Conservation (phyloP, 2,113 vertebrate genomes). For the Pungitius pungitius region DNA sequence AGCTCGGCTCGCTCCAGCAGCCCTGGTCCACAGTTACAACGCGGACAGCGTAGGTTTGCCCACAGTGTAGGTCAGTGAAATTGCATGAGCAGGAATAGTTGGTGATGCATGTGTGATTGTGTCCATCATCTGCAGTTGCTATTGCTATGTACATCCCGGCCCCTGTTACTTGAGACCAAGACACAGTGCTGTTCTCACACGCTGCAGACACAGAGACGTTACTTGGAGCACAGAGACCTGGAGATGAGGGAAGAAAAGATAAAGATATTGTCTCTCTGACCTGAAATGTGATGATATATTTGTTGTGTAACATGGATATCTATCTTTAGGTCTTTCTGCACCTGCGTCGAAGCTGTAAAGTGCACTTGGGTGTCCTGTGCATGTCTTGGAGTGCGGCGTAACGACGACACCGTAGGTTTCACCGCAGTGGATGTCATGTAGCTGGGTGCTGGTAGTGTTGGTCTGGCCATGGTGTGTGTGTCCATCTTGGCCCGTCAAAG, state of each 20-base stretch:
- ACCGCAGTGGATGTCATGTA: conserved; percentile 67
- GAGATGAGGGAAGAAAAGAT: not conserved
- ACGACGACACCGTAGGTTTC: conserved; percentile 66
- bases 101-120: conserved; percentile 63
- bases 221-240: conserved; percentile 68
- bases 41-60: conserved; percentile 60
- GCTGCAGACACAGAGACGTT: conserved; percentile 36
- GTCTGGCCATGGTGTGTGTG: conserved; percentile 47
- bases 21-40: conserved; percentile 63
- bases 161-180: conserved; percentile 60
- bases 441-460: conserved; percentile 45
- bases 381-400: conserved; percentile 60
- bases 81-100: conserved; percentile 54
- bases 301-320: not conserved
- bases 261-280: not conserved
- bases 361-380: conserved; percentile 55
- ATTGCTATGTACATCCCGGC: conserved; percentile 66
- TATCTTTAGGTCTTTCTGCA: conserved; percentile 7
- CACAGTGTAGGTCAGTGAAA: conserved; percentile 71
- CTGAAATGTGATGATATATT: not conserved
- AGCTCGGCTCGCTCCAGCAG: conserved; percentile 62
- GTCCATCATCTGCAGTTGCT: conserved; percentile 60
- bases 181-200: conserved; percentile 59
- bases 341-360: conserved; percentile 61
- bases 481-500: conserved; percentile 29